Evolutionary conservation across 2,113 vertebrate genomes (phyloP), one percentile per base, ranked within the genome.

Genomic region (Lycaon pictus): DNA sequence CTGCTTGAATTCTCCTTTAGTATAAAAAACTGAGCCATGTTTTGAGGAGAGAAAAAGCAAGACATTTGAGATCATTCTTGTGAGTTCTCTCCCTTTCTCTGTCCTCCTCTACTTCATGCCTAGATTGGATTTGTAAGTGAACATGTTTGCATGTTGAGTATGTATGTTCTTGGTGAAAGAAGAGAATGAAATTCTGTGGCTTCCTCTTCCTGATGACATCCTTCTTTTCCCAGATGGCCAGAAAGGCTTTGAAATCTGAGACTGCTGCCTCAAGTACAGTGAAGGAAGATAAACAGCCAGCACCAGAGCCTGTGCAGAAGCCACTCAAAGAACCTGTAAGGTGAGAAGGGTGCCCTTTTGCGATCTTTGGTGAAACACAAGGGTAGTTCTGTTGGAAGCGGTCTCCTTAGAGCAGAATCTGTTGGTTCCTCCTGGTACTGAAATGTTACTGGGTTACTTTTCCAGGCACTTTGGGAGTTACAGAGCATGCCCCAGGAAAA

Each of bases 221-320:
- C 58, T 97, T 43, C 92, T 32, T 98, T 53, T 96, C 91, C 51
- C 91, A 99, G 99, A 92, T 99, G 67, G 58, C 99, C 72, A 99
- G 98, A 90, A 98, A 97, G 76, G 82, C 89, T 90, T 91, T 97
- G 90, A 98, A 93, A 48, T 97, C 95, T 0, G 97, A 98, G 93
- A 77, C 12, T 56, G 69, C 97, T 27, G 25, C 95, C 43, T 92
- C 94, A 60, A 56, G 77, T 79, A 76, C 96, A 80, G 79, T 35
- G 56, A 98, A 96, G 79, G 97, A 97, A 93, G 95, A 96, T 58
- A 98, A 97, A 79, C 97, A 96, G 72, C 93, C 95, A 77, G 85
- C 71, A 15, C 58, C 97, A 63, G 95, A 97, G 74, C 77, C 96
- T 86, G 85, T 87, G 56, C 97, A 92, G 67, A 90, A 76, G 23